Percentiles rank a stretch among this genome's conserved stretches.
phyloP scores from a whole-genome alignment of 2,113 vertebrate species.

The Oceanodroma tethys region DNA sequence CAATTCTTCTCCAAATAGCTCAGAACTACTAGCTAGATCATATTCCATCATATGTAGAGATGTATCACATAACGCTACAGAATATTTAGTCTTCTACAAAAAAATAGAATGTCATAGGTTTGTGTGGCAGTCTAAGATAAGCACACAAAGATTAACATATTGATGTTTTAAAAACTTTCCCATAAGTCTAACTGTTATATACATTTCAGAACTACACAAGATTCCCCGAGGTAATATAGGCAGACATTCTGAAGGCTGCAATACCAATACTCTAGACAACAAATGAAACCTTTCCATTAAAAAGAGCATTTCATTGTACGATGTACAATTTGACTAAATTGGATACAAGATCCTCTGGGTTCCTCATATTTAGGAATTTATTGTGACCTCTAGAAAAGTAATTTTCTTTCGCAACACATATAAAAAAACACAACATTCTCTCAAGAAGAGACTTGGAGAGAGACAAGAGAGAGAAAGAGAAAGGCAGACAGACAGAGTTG shows the following conservation, averaged over 20 bases:
- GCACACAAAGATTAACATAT: not conserved
- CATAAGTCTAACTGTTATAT: not conserved
- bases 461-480: slow-evolving; percentile 43
- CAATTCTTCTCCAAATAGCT: slow-evolving; percentile 56
- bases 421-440: slow-evolving; percentile 2
- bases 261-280: not conserved
- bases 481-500: slow-evolving; percentile 36
- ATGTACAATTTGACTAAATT: not conserved
- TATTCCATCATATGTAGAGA: not conserved
- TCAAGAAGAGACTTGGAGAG: slow-evolving; percentile 29
- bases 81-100: not conserved
- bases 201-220: not conserved
- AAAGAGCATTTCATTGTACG: not conserved
- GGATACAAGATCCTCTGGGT: slow-evolving; percentile 4
- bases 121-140: slow-evolving; percentile 4
- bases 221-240: not conserved
- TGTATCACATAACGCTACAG: not conserved
- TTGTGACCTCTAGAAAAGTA: slow-evolving; percentile 2
- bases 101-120: not conserved
- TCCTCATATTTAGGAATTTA: not conserved
- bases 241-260: not conserved
- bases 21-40: slow-evolving; percentile 44
- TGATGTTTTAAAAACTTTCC: not conserved
- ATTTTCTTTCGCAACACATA: not conserved
- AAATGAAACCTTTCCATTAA: not conserved